A percentile compares a stretch with the other conserved stretches of the same genome.
Conservation (phyloP, 2,113 vertebrate genomes). For the Mus musculus region GRCm39 chr4:85181501-85182000, state of each 20-base stretch:
- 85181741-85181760: background rate
- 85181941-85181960: background rate
- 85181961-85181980: background rate
- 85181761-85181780: background rate
- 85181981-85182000: background rate
- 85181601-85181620: background rate
- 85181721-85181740: background rate
- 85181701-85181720: background rate
- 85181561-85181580: background rate
- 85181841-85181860: background rate
- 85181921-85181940: background rate
- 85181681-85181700: background rate
- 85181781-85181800: background rate
- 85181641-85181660: background rate
- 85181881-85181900: background rate
- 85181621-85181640: constrained; percentile 2
- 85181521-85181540: background rate
- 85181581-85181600: background rate
- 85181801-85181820: background rate
- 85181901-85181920: background rate
- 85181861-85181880: background rate
- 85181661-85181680: background rate
- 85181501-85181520: background rate
- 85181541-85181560: background rate
- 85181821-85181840: background rate